phyloP scores from a whole-genome alignment of 1,140 invertebrate genomes.

The Phenacoccus solenopsis region DNA sequence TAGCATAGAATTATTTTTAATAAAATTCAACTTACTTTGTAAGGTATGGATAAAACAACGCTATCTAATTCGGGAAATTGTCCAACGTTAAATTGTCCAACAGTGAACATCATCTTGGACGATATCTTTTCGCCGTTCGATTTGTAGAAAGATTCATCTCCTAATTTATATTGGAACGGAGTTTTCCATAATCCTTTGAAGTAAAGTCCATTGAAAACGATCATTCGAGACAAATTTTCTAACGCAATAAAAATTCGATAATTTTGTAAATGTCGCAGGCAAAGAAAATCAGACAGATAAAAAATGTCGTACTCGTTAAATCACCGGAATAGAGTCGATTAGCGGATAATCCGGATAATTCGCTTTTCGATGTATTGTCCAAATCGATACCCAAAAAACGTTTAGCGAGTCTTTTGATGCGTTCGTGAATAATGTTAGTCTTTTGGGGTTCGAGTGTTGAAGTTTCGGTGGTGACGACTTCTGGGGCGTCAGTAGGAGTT shows the following conservation, averaged over 20 bases:
- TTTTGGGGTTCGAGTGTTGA: constrained; percentile 13
- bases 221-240: constrained; percentile 36
- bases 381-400: constrained; percentile 29
- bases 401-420: constrained; percentile 32
- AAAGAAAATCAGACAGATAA: not conserved
- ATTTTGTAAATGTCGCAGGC: too few species aligned
- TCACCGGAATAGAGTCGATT: constrained; percentile 37
- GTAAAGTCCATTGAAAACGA: constrained; percentile 49
- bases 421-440: constrained; percentile 26
- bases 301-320: constrained; percentile 32
- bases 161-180: constrained; percentile 33
- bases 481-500: constrained; percentile 24
- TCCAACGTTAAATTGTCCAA: constrained; percentile 38
- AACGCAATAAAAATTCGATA: not conserved
- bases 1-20: too few species aligned
- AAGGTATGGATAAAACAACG: constrained; percentile 42
- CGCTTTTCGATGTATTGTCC: not conserved
- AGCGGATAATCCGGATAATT: constrained; percentile 36
- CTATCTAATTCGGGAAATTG: constrained; percentile 41
- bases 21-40: constrained; percentile 39
- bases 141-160: constrained; percentile 40
- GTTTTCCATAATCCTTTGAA: constrained; percentile 42
- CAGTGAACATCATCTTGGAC: constrained; percentile 41
- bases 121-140: constrained; percentile 40
- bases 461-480: constrained; percentile 20